phyloP scores from a whole-genome alignment of 2,888 invertebrate species.

The Augiades crinisus region DNA sequence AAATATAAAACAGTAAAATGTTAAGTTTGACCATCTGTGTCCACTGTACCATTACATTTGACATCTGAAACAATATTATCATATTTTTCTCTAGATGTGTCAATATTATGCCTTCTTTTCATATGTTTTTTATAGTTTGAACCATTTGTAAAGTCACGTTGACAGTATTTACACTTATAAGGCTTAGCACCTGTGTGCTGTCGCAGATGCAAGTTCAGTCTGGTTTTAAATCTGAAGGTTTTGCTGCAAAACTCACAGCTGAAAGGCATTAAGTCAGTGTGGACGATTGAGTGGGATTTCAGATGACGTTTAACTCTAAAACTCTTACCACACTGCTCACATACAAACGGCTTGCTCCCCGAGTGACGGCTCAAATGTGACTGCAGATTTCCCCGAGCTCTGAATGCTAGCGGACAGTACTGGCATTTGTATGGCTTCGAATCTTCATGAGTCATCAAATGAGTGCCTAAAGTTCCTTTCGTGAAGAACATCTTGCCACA shows the following conservation, averaged over 20 bases:
- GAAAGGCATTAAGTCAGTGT: conserved; percentile 71
- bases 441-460: conserved; percentile 68
- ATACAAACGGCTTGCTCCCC: conserved; percentile 66
- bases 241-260: conserved; percentile 69
- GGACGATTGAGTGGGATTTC: conserved; percentile 73
- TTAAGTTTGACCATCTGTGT: not conserved
- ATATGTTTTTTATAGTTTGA: conserved; percentile 75
- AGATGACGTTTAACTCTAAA: conserved; percentile 68
- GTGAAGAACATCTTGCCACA: conserved; percentile 77
- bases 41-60: not conserved
- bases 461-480: conserved; percentile 66
- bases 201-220: conserved; percentile 64
- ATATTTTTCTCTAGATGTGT: conserved; percentile 58
- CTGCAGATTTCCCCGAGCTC: conserved; percentile 65
- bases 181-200: conserved; percentile 76
- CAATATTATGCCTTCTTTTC: conserved; percentile 68
- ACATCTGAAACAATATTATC: conserved; percentile 38
- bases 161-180: conserved; percentile 64
- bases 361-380: conserved; percentile 68
- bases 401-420: conserved; percentile 64
- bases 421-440: conserved; percentile 68
- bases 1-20: too few relatives aligned
- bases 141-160: conserved; percentile 71
- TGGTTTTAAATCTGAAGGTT: conserved; percentile 67
- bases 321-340: conserved; percentile 72